phyloP scores from a whole-genome alignment of 2,113 vertebrate species.

The Ibidorhyncha struthersii region DNA sequence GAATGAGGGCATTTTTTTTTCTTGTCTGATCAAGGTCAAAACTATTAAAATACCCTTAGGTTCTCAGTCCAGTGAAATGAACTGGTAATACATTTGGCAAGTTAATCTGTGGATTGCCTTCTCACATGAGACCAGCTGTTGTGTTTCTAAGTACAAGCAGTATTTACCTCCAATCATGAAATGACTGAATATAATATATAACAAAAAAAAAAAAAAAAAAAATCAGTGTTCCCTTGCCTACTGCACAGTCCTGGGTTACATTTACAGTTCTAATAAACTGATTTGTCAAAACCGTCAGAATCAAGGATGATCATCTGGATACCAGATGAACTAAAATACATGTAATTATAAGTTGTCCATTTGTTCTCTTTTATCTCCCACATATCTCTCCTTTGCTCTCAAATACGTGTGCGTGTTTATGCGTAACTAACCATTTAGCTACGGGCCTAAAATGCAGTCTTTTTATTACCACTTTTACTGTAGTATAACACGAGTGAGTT shows the following conservation, averaged over 20 bases:
- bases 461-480: conserved; percentile 9
- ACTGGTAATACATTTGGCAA: conserved; percentile 71
- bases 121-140: conserved; percentile 71
- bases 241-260: conserved; percentile 71
- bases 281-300: conserved; percentile 81
- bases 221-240: conserved; percentile 36
- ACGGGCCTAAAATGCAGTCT: not conserved
- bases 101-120: conserved; percentile 75
- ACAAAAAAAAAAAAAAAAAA: conserved; percentile 9
- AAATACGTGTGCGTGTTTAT: conserved; percentile 2
- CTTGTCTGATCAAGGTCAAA: conserved; percentile 70
- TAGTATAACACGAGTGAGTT: not conserved
- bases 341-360: conserved; percentile 78
- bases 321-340: conserved; percentile 78
- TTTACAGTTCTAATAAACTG: conserved; percentile 81
- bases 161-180: conserved; percentile 73
- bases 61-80: conserved; percentile 69
- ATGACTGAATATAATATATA: conserved; percentile 60
- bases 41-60: conserved; percentile 66
- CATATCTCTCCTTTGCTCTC: conserved; percentile 55
- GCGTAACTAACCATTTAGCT: conserved; percentile 43
- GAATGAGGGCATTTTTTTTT: conserved; percentile 42
- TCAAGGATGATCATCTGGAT: conserved; percentile 80
- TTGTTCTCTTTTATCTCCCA: conserved; percentile 78
- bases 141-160: conserved; percentile 57